Evolutionary conservation across 2,888 invertebrate species (phyloP), one percentile per base, ranked within the genome.

Genomic region (Chorisops tibialis): DNA sequence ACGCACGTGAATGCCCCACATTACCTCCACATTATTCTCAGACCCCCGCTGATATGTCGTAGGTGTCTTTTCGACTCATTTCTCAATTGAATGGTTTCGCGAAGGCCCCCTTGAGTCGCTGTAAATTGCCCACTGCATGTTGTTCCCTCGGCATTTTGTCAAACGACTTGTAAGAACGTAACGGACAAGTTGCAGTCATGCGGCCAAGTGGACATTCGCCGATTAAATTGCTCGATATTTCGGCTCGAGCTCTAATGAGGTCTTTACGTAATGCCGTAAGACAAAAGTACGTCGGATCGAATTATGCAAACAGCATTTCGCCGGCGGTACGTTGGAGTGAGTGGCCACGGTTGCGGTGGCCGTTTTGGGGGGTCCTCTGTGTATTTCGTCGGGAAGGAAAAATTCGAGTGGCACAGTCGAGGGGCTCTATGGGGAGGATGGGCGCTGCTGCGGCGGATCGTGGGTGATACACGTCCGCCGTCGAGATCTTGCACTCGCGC

Each of bases 1-100:
- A n/a, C n/a, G n/a, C n/a, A n/a, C n/a, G n/a, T n/a, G n/a, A n/a
- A n/a, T n/a, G n/a, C n/a, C n/a, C n/a, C n/a, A n/a, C n/a, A n/a
- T n/a, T n/a, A n/a, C n/a, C n/a, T n/a, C n/a, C n/a, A n/a, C n/a
- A n/a, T n/a, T n/a, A 51, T 24, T 51, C 14, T 14, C 21, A 21
- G 41, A 21, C 18, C 52, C n/a, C n/a, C 18, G 39, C n/a, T 41
- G 37, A 54, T 14, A 16, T 11, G 21, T 12, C 35, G 52, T 54
- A 22, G 52, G 52, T 39, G 52, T 39, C 41, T 54, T 54, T 54
- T 21, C n/a, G 39, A 19, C 39, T 41, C 52, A 54, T 54, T 54
- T 39, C 39, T 54, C 39, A 54, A 54, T 54, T 54, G 52, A 54
- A 38, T 54, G 52, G 41, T 54, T 54, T 54, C 52, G 19, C 39